Percentiles rank a stretch among this genome's conserved stretches.
Evolutionary conservation across 2,113 vertebrate species (phyloP).

Genomic region (Natator depressus): DNA sequence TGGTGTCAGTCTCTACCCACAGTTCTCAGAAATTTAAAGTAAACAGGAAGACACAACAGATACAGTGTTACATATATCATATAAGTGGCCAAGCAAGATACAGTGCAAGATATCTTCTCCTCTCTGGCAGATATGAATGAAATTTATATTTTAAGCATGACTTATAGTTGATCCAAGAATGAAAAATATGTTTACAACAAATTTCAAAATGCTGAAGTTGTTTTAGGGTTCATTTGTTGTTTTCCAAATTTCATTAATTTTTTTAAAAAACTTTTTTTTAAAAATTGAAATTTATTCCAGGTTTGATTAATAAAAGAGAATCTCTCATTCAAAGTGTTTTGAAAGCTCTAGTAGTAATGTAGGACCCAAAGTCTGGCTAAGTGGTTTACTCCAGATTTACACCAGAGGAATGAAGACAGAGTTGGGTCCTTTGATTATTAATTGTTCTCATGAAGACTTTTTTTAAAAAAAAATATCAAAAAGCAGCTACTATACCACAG

Average conservation of each 20-base stretch:
- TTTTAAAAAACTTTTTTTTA: neutral
- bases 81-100: neutral
- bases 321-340: neutral
- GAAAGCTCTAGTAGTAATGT: neutral
- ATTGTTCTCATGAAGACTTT: neutral
- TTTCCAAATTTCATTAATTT: neutral
- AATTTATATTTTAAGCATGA: neutral
- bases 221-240: neutral
- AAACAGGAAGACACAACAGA: slow-evolving; percentile 12
- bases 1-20: neutral
- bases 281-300: neutral
- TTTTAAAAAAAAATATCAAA: neutral
- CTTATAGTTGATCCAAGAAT: neutral
- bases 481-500: neutral
- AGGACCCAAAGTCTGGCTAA: neutral
- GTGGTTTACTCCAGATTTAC: rapidly evolving
- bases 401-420: neutral
- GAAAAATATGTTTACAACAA: neutral
- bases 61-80: neutral
- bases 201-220: neutral
- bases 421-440: neutral
- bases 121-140: neutral
- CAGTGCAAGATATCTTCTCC: neutral
- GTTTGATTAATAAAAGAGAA: neutral
- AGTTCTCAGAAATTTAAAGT: neutral